Percentiles rank a stretch among this genome's conserved stretches.
Conservation (phyloP, 2,888 invertebrate genomes). For the Lycaena phlaeas region DNA sequence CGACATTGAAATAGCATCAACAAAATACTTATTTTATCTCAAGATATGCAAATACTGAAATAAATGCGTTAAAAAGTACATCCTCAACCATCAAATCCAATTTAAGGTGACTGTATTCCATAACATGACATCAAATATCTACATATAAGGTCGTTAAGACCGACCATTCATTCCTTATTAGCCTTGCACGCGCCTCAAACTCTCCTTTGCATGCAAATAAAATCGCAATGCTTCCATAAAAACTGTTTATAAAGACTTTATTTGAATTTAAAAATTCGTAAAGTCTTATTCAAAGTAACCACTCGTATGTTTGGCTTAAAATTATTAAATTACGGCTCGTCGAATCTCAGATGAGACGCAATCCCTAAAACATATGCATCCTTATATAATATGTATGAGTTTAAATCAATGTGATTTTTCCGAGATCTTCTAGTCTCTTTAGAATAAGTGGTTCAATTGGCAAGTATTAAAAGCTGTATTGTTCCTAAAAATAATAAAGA, state of each 20-base stretch:
- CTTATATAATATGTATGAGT: no score
- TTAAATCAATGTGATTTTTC: no score
- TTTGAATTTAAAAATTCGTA: slow-evolving; percentile 63
- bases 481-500: no score
- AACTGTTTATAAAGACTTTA: slow-evolving; percentile 67
- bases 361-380: slow-evolving; percentile 20
- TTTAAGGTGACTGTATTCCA: slow-evolving; percentile 44
- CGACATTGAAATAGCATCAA: background rate
- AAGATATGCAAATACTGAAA: slow-evolving; percentile 4
- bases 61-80: background rate
- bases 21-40: slow-evolving; percentile 2
- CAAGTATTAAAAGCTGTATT: no score
- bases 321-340: slow-evolving; percentile 55
- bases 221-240: slow-evolving; percentile 62
- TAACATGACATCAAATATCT: slow-evolving; percentile 44
- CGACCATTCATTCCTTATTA: slow-evolving; percentile 61
- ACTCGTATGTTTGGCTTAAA: slow-evolving; percentile 59
- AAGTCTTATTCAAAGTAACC: slow-evolving; percentile 60
- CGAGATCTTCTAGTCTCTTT: no score
- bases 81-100: slow-evolving; percentile 22
- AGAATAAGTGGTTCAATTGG: no score
- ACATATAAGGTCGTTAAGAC: slow-evolving; percentile 44
- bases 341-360: slow-evolving; percentile 49
- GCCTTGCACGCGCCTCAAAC: slow-evolving; percentile 55
- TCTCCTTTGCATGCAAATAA: slow-evolving; percentile 64